Base-by-base conservation (phyloP, 2,888 invertebrate genomes). In the Marronus borbonicus region DNA sequence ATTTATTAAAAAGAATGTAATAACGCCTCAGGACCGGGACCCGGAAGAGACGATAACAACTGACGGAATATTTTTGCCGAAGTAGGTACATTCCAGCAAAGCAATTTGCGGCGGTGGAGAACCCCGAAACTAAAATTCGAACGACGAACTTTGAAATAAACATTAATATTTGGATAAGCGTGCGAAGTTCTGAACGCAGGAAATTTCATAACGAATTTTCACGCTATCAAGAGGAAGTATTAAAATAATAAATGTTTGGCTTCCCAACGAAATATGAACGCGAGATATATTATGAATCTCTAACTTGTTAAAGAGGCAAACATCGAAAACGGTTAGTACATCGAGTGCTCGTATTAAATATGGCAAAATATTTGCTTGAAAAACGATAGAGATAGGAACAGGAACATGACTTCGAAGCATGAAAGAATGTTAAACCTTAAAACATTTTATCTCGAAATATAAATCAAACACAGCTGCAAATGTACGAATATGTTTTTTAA, bases 1-100 rank as follows among this genome's bases (percentile, higher is more conserved):
- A 60, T 74, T 74, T 74, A 74, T 74, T 74, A 74, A 74, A 70
- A 74, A 74, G 72, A 74, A 60, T 62, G 72, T 74, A 74, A 74
- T 74, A 74, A 44, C 72, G 72, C 60, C 60, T 74, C 39, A 3
- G 60, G 20, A 24, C 31, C n/a, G 58, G 20, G 60, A 60, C n/a
- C 20, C 55, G 44, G 72, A 39, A 55, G 20, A 60, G 39, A 44
- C 72, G 72, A 74, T 74, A 74, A 74, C 60, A 74, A 60, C 58
- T 44, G 20, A 44, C 44, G 49, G 62, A 74, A 60, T 74, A 60
- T 24, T 60, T 60, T 60, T 60, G 68, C 39, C 49, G 49, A 24
- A 68, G 50, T 10, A 17, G 20, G 55, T 58, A 58, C 55, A 68
- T 68, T 50, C 68, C 50, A 31, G 28, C 5, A n/a, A 44, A 44